Base-by-base conservation (phyloP, 2,888 invertebrate genomes). In the Epicampocera succincta region DNA sequence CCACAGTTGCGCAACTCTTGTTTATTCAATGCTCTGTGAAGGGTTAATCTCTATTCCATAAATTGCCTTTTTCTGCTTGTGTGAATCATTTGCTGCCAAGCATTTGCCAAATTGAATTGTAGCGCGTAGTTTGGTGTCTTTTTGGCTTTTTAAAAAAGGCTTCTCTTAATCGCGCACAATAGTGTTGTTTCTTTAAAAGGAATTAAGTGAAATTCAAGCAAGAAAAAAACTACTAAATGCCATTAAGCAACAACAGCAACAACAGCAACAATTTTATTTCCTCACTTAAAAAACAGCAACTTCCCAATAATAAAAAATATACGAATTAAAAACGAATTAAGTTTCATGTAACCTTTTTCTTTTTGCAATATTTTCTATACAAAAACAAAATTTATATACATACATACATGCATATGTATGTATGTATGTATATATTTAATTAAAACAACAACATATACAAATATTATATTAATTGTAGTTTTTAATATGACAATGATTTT, bases 381-480 rank as follows among this genome's bases (percentile, higher is more conserved):
- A 63, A 54, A 25, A n/a, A n/a, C n/a, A n/a, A n/a, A 13, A 33
- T 9, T 25, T 33, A 33, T 29, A 33, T 33, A 33, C 33, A 33
- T 33, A 33, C 3, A 33, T 33, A 33, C 33, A 33, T 33, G 1
- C 29, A 29, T 29, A 29, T 29, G n/a, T n/a, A n/a, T 29, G 29
- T 33, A 33, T 33, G 8, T 33, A 33, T 9, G 3, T 33, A 56
- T 25, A 38, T 42, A 46, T 33, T 54, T 25, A 44, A 66, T 58
- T 12, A 63, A 63, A 76, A 63, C 4, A 48, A 63, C 13, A 48
- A 58, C 42, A n/a, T 60, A 63, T 52, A 38, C 38, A 29, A 60
- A 52, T 61, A 54, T 69, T 52, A 54, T 72, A 73, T 78, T 78
- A 78, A 74, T 78, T 82, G 72, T 82, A 82, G 82, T 82, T 82